Conservation (phyloP, 2,797 vertebrate species). For the Neosilurus mollespiculum region DNA sequence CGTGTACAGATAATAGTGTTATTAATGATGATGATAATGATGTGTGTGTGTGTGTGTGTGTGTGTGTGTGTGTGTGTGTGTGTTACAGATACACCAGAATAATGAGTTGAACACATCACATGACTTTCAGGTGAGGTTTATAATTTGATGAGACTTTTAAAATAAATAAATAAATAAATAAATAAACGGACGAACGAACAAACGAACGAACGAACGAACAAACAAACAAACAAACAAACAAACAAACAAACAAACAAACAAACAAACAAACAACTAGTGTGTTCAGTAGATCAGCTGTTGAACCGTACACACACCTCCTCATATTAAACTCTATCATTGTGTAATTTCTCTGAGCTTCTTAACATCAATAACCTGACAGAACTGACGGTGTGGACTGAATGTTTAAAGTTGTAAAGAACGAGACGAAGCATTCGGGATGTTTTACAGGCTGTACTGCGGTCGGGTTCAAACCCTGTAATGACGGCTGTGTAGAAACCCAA, state of each 20-base stretch:
- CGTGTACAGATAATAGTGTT: not conserved
- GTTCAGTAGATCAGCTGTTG: not conserved
- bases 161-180: not conserved
- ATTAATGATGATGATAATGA: not conserved
- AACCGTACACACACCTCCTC: not conserved
- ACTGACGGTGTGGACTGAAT: not conserved
- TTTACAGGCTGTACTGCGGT: not conserved
- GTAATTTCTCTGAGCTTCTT: not conserved
- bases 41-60: too few relatives aligned
- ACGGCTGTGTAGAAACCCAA: not conserved
- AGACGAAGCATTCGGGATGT: not conserved
- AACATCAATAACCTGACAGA: not conserved
- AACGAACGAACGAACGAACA: too few relatives aligned
- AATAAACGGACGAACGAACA: too few relatives aligned
- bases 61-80: conserved; percentile 16
- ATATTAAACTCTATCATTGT: not conserved
- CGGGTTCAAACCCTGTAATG: not conserved
- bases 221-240: too few relatives aligned
- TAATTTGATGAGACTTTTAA: not conserved
- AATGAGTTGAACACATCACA: not conserved
- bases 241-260: too few relatives aligned
- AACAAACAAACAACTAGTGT: not conserved
- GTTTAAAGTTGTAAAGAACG: not conserved
- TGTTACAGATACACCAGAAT: conserved; percentile 3
- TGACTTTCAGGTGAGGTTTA: conserved; percentile 1